Evolutionary conservation across 2,113 vertebrate genomes (phyloP), one percentile per base, ranked within the genome.

Genomic region (Tachuris rubrigastra): DNA sequence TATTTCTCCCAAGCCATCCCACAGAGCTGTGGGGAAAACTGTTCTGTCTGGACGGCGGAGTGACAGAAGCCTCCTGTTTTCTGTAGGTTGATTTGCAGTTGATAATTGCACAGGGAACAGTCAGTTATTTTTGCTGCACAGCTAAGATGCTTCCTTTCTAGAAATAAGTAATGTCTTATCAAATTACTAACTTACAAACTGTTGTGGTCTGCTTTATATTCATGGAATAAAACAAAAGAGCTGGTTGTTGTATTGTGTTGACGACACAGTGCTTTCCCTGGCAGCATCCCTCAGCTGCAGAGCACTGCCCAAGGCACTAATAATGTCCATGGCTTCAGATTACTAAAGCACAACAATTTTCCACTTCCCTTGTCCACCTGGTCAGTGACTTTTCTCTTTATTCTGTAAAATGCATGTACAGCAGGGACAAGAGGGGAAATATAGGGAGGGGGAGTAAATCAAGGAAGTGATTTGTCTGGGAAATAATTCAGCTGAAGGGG

Each of bases 1-100:
- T 77, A 10, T 35, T 86, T 88, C 41, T 93, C n/a, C 66, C 27
- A 50, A 1, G 6, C 15, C 11, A 22, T 27, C 14, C 8, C 23
- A 11, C 0, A 1, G 50, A 68, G 25, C 44, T 0, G 0, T 31
- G 12, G 25, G 41, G 33, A 74, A 18, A 71, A 20, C 59, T 42
- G 15, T 21, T 67, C 15, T 67, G 39, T 74, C 78, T 1, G 0
- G 59, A 23, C n/a, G 19, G 7, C 5, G 30, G 10, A 24, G 10
- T 78, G 25, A 41, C 37, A 49, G 71, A 37, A 74, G 23, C 25
- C 42, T 62, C 3, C 1, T 77, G 63, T 30, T 69, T 88, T 47
- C 55, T 33, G 1, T 28, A 39, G 46, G 7, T 20, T 73, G 25
- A 20, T 76, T 75, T 83, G 37, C 28, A n/a, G 16, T 42, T 55